Evolutionary conservation across 64 coral and sea anemone species (phyloP).

Genomic region (Actinia tenebrosa): DNA sequence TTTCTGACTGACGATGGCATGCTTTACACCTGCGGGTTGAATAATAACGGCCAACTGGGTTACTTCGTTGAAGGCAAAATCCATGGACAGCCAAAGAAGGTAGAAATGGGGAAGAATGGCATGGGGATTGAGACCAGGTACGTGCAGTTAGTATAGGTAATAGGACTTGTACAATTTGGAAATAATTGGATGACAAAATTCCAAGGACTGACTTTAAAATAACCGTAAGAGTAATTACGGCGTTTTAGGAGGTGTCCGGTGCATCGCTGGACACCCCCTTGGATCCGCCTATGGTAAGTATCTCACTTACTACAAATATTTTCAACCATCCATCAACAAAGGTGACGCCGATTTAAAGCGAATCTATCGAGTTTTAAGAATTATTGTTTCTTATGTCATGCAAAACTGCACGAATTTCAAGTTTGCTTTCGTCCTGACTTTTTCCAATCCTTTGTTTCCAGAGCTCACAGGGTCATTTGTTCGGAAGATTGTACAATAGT

Average conservation of each 20-base stretch:
- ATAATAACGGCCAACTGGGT: constrained; percentile 68
- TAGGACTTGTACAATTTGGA: not conserved
- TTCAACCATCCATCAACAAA: no score
- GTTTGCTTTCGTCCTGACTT: no score
- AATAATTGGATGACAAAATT: not conserved
- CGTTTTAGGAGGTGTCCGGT: no score
- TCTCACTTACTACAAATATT: no score
- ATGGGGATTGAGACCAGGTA: constrained; percentile 60
- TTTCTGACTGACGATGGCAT: constrained; percentile 62
- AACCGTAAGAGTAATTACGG: no score
- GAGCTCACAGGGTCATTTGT: constrained; percentile 46
- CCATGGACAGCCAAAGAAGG: constrained; percentile 31
- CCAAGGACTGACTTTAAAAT: no score
- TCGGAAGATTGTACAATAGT: constrained; percentile 78
- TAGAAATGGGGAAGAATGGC: constrained; percentile 50
- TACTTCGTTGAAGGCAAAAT: constrained; percentile 18
- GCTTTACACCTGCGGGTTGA: constrained; percentile 75
- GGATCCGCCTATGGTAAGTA: no score
- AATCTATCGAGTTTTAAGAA: no score
- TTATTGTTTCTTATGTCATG: no score
- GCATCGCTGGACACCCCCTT: no score
- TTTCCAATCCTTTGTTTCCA: not conserved
- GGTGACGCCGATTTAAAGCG: no score
- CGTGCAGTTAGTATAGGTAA: not conserved
- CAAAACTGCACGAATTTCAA: no score